A percentile compares a stretch with the other conserved stretches of the same genome.
Conservation (phyloP, 2,113 vertebrate species). For the Gallinago jamesoni region DNA sequence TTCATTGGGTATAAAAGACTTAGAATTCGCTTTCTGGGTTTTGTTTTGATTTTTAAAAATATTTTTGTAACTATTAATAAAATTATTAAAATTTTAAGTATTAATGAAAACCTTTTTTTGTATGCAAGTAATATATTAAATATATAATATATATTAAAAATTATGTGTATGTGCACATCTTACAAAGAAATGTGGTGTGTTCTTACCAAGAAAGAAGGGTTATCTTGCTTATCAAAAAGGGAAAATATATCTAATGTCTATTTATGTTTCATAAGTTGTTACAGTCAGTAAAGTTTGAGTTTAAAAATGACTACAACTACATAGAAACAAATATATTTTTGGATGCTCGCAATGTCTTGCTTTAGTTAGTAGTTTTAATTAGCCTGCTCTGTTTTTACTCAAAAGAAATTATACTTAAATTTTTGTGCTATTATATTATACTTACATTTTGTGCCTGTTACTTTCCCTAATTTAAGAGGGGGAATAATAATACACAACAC, state of each 20-base stretch:
- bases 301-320: not conserved
- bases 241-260: not conserved
- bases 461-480: constrained; percentile 13
- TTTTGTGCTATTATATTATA: not conserved
- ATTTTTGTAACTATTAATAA: not conserved
- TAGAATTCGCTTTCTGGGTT: not conserved
- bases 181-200: not conserved
- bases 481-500: not conserved
- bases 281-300: not conserved
- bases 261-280: not conserved
- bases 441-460: not conserved
- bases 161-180: not conserved
- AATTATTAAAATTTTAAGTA: not conserved
- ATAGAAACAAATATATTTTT: not conserved
- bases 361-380: not conserved
- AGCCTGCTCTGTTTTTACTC: not conserved
- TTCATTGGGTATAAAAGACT: not conserved
- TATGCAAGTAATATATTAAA: not conserved
- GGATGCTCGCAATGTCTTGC: not conserved
- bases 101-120: not conserved
- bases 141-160: not conserved
- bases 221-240: not conserved
- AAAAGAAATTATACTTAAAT: not conserved
- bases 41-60: not conserved
- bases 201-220: not conserved